Evolutionary conservation across 64 coral and sea anemone genomes (phyloP).

Genomic region (Pachyseris speciosa): DNA sequence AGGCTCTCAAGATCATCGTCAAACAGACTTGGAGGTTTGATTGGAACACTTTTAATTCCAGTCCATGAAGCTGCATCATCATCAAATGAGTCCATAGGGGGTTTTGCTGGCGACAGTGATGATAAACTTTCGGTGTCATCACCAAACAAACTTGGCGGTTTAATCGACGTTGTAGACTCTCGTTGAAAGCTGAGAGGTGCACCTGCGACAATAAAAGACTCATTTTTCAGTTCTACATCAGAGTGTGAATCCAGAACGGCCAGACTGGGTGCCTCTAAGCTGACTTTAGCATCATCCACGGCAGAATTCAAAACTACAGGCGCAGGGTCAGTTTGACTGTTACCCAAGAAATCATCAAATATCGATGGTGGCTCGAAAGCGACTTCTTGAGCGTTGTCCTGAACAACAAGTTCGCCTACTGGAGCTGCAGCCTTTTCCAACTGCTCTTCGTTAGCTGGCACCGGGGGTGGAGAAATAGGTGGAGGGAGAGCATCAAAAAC

Average conservation of each 20-base stretch:
- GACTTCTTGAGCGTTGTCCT: background rate
- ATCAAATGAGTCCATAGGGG: background rate
- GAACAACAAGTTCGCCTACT: background rate
- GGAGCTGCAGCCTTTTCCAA: background rate
- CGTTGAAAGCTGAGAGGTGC: background rate
- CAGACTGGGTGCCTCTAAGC: background rate
- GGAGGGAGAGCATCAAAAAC: conserved; percentile 6
- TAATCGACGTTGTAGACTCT: background rate
- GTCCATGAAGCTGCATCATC: conserved; percentile 10
- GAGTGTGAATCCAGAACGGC: background rate
- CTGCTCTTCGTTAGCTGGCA: background rate
- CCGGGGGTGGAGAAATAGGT: background rate
- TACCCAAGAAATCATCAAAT: background rate
- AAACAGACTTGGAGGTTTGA: conserved; percentile 64
- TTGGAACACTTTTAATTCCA: background rate
- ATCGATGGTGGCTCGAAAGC: conserved; percentile 21
- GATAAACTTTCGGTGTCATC: conserved; percentile 83
- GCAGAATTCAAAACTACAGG: background rate
- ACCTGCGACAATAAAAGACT: background rate
- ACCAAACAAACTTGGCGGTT: conserved; percentile 88
- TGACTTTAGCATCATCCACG: background rate
- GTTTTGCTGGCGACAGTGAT: conserved; percentile 27
- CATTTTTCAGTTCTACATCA: background rate
- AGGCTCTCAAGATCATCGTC: conserved; percentile 59
- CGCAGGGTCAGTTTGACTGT: background rate